These are phyloP conservation scores for Ictalurus punctatus DNA, from an alignment of 2,113 vertebrate genomes.

Conservation along the genomic window DNA sequence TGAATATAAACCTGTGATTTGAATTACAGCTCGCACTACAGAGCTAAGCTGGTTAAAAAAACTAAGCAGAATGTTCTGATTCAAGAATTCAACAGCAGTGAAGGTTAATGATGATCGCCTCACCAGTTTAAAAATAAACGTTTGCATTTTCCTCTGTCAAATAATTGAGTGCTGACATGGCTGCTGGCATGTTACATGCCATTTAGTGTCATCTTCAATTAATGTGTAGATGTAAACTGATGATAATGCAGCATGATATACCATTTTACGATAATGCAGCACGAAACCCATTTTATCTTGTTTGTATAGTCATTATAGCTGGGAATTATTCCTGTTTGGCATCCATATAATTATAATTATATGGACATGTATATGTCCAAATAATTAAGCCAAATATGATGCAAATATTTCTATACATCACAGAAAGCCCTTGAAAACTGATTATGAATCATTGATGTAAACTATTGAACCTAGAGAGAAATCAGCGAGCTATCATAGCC, in stretches of 20 bases:
- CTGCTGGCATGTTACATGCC: background rate
- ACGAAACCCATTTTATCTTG: background rate
- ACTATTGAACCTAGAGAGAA: constrained; percentile 7
- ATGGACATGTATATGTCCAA: no score
- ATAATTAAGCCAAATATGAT: background rate
- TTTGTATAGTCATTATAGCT: background rate
- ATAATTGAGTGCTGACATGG: background rate
- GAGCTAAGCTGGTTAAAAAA: background rate
- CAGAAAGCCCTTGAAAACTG: background rate
- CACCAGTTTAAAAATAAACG: background rate
- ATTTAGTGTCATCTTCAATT: constrained; percentile 5
- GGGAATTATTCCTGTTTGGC: background rate
- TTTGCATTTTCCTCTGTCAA: background rate
- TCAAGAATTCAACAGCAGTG: background rate
- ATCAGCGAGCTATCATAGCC: constrained; percentile 44
- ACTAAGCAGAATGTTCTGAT: background rate
- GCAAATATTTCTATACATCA: background rate
- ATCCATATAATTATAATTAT: no score
- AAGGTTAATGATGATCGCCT: background rate
- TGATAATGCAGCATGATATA: background rate
- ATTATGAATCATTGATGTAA: background rate
- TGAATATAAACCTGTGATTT: background rate
- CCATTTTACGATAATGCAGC: background rate
- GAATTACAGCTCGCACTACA: background rate
- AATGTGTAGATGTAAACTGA: background rate